Conservation (phyloP, 1,140 invertebrate genomes). For the Calephelis nemesis region DNA sequence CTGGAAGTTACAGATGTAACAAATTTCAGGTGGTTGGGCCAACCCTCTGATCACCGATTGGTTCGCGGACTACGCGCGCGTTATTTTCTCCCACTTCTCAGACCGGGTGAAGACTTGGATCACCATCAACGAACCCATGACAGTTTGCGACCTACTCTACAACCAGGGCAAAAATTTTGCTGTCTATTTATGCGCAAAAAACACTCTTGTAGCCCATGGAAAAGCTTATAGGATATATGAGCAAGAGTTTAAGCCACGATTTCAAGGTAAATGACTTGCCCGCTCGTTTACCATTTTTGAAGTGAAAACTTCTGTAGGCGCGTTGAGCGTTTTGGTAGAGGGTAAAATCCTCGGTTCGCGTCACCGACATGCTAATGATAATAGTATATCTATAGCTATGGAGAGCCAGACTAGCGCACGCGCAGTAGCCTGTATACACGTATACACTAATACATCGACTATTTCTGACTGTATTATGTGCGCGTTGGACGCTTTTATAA, state of each 20-base stretch:
- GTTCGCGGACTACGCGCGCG: constrained; percentile 66
- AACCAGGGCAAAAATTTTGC: constrained; percentile 40
- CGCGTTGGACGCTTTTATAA: no score
- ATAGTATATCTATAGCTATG: no score
- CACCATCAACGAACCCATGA: constrained; percentile 24
- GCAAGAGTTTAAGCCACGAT: constrained; percentile 34
- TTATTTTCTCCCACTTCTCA: constrained; percentile 59
- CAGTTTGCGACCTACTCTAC: constrained; percentile 63
- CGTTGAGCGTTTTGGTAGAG: no score
- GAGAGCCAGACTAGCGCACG: no score
- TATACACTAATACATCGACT: no score
- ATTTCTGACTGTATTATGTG: no score
- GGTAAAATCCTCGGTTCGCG: no score
- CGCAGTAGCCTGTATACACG: no score
- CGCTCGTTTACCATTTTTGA: no score
- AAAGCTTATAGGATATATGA: constrained; percentile 43
- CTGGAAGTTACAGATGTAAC: no score
- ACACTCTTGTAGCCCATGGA: constrained; percentile 41
- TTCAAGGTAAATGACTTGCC: constrained; percentile 41
- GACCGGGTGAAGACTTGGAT: constrained; percentile 69
- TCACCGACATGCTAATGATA: no score
- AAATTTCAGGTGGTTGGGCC: constrained; percentile 78
- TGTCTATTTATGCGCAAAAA: constrained; percentile 37
- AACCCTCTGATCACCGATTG: constrained; percentile 73
- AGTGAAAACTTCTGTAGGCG: no score